Base-by-base conservation (phyloP, 2,888 invertebrate genomes). In the Octonoba sinensis region DNA sequence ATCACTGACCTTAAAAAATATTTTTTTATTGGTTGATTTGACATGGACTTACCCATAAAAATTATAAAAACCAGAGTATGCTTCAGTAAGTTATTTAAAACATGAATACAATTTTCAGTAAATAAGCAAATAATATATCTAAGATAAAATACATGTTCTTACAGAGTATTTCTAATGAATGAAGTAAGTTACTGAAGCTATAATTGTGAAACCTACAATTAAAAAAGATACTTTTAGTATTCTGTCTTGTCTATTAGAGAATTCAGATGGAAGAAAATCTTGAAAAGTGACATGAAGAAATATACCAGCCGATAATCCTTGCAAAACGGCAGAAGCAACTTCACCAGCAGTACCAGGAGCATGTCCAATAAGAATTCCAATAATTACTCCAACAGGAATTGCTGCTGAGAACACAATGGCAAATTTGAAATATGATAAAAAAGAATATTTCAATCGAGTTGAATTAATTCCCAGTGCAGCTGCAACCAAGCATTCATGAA, bases 251-350 rank as follows among this genome's bases (percentile, higher is more conserved):
- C 18, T 47, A 22, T 64, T 77, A 13, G 83, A 84, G 70, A 85
- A 84, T 66, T 87, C 87, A 57, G 78, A 84, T 6, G 88, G 88
- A 49, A 88, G 86, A 47, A 88, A 85, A 77, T 88, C 88, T 72
- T 87, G 85, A 77, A 88, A 88, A 16, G 87, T 86, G 0, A 88
- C 87, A 84, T 88, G 87, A 60, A 88, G 83, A 83, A 88, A 88
- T 18, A 87, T 87, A 8, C 88, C 88, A n/a, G 87, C 87, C 0
- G 88, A 87, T 24, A 88, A 66, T 6, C 85, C 87, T 83, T 88
- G 88, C 3, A 88, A 83, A 60, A 87, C 72, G 3, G 86, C 87
- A 13, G 88, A 87, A n/a, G 86, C 83, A 51, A 87, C n/a, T 49
- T 85, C 84, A 13, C 87, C 87, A 11, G 79, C 83, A 12, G 85